Base-by-base conservation (phyloP, 2,888 invertebrate genomes). In the Taenaris catops region DNA sequence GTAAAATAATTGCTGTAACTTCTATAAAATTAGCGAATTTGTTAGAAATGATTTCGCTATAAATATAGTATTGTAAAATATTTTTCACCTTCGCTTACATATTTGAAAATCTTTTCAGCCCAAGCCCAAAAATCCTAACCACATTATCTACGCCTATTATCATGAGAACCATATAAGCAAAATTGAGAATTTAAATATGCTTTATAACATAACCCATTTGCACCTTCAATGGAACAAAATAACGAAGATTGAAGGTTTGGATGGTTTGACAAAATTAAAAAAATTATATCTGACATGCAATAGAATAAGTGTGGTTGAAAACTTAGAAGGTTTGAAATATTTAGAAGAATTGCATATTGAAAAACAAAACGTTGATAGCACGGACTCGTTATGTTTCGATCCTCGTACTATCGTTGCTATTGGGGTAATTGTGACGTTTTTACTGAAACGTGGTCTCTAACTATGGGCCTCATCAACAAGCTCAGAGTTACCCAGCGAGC, bases 151-250 rank as follows among this genome's bases (percentile, higher is more conserved):
- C 46, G 84, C 93, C 8, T 96, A 93, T 73, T 87, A 94, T 20
- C 96, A 95, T 59, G 93, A 93, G 57, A 98, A 97, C 65, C 89
- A 89, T 51, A 91, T 98, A 47, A 70, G 88, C 1, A 90, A 90
- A 63, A 91, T 97, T 9, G 89, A 93, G 62, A 93, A 94, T 54
- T 60, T 97, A 3, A 83, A 91, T 27, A 67, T 79, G 10, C 78
- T 95, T 2, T 79, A 70, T 26, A 91, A 92, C 49, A 68, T 95
- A 21, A 91, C 91, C 1, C 90, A 93, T 49, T 74, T 93, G 25
- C 95, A 91, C 65, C 66, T 93, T 7, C 95, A 93, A 71, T 94
- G 92, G 79, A 96, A 96, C 61, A 91, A 91, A 61, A 91, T 96
- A 44, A 78, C 74, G 0, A 91, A 91, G 66, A 88, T 95, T 1